These are phyloP conservation scores for Octomys mimax DNA, from an alignment of 2,797 vertebrate genomes.

Conservation along the genomic window DNA sequence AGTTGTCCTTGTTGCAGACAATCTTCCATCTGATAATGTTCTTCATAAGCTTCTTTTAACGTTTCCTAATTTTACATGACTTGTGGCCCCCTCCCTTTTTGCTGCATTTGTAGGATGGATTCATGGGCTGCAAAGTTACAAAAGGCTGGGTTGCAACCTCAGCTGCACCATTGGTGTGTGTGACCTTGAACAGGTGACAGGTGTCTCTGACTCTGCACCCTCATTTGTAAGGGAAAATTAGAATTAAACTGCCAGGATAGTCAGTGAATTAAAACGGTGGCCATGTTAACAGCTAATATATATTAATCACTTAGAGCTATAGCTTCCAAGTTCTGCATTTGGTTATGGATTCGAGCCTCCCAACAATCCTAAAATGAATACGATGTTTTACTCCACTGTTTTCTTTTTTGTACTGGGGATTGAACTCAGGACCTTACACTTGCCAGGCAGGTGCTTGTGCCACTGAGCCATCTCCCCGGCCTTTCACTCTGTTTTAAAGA, in stretches of 20 bases:
- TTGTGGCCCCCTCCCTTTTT: background rate
- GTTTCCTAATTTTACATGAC: background rate
- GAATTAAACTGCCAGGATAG: background rate
- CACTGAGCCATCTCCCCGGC: no score
- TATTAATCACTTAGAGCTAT: background rate
- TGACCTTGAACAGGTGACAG: background rate
- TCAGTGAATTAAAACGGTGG: background rate
- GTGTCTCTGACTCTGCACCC: background rate
- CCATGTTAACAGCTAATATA: background rate
- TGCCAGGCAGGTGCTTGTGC: no score
- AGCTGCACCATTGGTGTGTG: background rate
- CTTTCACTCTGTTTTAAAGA: background rate
- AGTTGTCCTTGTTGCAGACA: background rate
- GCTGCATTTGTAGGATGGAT: background rate
- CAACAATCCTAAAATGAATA: background rate
- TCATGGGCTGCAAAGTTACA: background rate
- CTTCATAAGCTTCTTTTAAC: background rate
- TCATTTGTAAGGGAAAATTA: background rate
- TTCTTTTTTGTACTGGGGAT: no score
- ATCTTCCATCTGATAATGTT: constrained; percentile 31
- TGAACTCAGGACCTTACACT: no score
- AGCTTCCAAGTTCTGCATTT: background rate
- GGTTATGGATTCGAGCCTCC: background rate
- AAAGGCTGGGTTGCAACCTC: background rate
- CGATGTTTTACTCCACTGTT: background rate